A percentile compares a stretch with the other conserved stretches of the same genome.
These are phyloP conservation scores for Dorcus hopei DNA, from an alignment of 2,888 invertebrate species.

Conservation along the genomic window DNA sequence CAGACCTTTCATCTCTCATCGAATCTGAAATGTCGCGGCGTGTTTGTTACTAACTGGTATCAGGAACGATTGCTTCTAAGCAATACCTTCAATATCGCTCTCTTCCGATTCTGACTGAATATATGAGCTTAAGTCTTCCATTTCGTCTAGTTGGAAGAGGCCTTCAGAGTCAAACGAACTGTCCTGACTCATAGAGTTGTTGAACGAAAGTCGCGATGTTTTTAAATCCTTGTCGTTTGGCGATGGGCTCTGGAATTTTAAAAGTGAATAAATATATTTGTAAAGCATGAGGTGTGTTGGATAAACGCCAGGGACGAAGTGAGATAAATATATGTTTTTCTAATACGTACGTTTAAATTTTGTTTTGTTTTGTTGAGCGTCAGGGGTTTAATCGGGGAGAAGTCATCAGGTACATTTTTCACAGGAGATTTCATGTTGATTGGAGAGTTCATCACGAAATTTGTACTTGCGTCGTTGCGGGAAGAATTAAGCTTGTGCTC, in stretches of 20 bases:
- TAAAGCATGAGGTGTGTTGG: neutral
- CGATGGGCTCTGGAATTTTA: slow-evolving; percentile 2
- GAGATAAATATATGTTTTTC: neutral
- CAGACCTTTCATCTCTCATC: slow-evolving; percentile 3
- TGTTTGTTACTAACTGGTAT: neutral
- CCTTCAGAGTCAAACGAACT: slow-evolving; percentile 54
- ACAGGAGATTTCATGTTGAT: slow-evolving; percentile 18
- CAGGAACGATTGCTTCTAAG: slow-evolving; percentile 3
- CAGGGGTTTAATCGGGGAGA: slow-evolving; percentile 15
- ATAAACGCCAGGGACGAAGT: neutral
- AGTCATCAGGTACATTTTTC: slow-evolving; percentile 25
- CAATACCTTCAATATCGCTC: slow-evolving; percentile 71
- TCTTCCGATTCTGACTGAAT: slow-evolving; percentile 62
- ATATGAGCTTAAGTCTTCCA: slow-evolving; percentile 46
- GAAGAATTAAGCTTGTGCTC: slow-evolving; percentile 14
- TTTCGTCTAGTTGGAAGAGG: slow-evolving; percentile 75
- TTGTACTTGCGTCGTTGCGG: slow-evolving; percentile 22
- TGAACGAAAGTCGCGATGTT: neutral
- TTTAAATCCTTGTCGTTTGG: slow-evolving; percentile 2
- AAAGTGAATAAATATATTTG: neutral
- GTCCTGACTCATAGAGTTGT: neutral
- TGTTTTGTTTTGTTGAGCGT: slow-evolving; percentile 5
- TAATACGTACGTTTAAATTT: slow-evolving; percentile 7
- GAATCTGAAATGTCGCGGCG: slow-evolving; percentile 3
- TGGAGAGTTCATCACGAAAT: slow-evolving; percentile 17